Evolutionary conservation across 2,888 invertebrate genomes (phyloP).

Genomic region (Entomobrya multifasciata): DNA sequence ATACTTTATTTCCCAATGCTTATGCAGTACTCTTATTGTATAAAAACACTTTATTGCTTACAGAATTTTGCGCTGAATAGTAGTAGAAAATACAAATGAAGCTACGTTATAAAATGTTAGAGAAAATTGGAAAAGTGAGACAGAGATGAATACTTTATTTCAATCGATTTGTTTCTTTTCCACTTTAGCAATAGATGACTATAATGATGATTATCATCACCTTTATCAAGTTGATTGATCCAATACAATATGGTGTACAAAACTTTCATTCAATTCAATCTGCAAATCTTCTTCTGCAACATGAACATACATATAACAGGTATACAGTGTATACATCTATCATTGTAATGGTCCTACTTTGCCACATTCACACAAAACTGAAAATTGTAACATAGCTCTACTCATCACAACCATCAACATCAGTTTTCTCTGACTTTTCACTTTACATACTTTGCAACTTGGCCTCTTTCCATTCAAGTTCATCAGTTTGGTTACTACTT

Average conservation of each 20-base stretch:
- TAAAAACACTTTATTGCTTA: too few species aligned
- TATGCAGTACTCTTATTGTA: not conserved
- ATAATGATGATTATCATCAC: slow-evolving; percentile 18
- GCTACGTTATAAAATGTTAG: too few species aligned
- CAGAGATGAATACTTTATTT: slow-evolving; percentile 50
- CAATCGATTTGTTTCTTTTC: slow-evolving; percentile 50
- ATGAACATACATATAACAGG: not conserved
- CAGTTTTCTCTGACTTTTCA: slow-evolving; percentile 58
- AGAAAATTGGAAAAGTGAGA: slow-evolving; percentile 48
- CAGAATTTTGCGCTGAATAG: too few species aligned
- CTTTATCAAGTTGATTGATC: slow-evolving; percentile 36
- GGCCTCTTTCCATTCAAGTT: slow-evolving; percentile 28
- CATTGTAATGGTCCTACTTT: too few species aligned
- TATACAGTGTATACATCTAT: too few species aligned
- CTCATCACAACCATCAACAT: not conserved
- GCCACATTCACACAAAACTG: not conserved
- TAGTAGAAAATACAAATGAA: too few species aligned
- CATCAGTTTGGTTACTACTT: slow-evolving; percentile 16
- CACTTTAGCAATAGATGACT: slow-evolving; percentile 18
- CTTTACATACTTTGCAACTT: slow-evolving; percentile 25
- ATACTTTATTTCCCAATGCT: not conserved
- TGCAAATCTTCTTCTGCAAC: not conserved
- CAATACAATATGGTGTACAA: not conserved
- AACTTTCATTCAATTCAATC: slow-evolving; percentile 27
- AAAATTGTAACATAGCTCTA: slow-evolving; percentile 28